These are phyloP conservation scores for Campoplex nolae DNA, from an alignment of 2,888 invertebrate species.

Conservation along the genomic window DNA sequence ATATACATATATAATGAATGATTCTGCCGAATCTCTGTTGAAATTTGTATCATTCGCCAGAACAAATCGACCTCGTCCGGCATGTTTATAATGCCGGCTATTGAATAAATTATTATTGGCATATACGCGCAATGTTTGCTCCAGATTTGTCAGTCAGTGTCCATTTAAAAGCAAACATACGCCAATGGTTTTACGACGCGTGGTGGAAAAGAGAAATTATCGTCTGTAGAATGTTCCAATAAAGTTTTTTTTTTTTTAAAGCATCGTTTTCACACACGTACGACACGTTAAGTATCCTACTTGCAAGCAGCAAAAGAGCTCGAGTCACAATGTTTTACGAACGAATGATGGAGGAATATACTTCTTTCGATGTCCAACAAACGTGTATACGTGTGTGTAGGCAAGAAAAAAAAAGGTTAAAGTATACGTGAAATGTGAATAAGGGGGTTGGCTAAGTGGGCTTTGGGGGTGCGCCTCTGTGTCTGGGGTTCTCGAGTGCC, in stretches of 20 bases:
- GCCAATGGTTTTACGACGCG: conserved; percentile 21
- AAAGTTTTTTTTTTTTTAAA: conserved; percentile 7
- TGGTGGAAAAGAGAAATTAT: conserved; percentile 21
- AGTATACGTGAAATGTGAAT: conserved; percentile 15
- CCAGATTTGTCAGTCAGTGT: conserved; percentile 25
- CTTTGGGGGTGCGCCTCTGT: conserved; percentile 6
- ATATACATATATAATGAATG: neutral
- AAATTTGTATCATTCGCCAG: conserved; percentile 1
- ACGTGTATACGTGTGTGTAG: neutral
- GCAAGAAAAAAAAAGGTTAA: neutral
- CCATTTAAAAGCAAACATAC: conserved; percentile 2
- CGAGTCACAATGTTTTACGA: neutral
- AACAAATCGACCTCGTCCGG: conserved; percentile 25
- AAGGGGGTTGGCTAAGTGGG: conserved; percentile 7
- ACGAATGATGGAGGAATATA: neutral
- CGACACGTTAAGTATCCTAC: neutral
- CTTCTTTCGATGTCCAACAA: neutral
- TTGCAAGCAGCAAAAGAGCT: neutral
- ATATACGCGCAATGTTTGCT: conserved; percentile 24
- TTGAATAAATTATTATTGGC: conserved; percentile 42
- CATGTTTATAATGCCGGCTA: conserved; percentile 12
- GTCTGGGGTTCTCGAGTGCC: conserved; percentile 22
- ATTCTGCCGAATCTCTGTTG: neutral
- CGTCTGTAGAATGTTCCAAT: conserved; percentile 20
- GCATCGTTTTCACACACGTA: neutral